Evolutionary conservation across 2,113 vertebrate genomes (phyloP).

Genomic region (Saguinus imperator): DNA sequence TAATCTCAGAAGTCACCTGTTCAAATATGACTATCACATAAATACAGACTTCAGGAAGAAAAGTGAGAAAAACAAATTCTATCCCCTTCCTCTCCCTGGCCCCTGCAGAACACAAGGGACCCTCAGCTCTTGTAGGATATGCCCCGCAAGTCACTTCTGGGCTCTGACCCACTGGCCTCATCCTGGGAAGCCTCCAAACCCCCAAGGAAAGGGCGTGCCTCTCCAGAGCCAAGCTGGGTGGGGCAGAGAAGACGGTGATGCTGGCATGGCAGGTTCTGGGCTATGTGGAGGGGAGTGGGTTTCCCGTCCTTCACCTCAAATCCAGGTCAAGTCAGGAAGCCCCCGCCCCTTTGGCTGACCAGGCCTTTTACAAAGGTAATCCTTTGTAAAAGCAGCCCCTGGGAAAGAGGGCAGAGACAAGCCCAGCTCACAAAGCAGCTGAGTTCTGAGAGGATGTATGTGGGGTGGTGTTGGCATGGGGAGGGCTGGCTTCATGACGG

Average conservation of each 20-base stretch:
- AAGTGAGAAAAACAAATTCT: background rate
- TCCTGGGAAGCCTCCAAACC: background rate
- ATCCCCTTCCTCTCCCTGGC: background rate
- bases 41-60: background rate
- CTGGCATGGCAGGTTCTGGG: background rate
- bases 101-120: background rate
- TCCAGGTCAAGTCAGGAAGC: background rate
- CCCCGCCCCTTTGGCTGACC: background rate
- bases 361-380: background rate
- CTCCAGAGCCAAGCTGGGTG: background rate
- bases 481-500: background rate
- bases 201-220: background rate
- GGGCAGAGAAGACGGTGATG: background rate
- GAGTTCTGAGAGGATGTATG: conserved; percentile 4
- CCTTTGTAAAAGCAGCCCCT: conserved; percentile 32
- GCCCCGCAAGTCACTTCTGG: background rate
- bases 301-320: background rate
- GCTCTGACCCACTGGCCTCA: background rate
- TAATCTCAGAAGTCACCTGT: background rate
- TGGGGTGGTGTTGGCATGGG: background rate
- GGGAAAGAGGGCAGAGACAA: conserved; percentile 27
- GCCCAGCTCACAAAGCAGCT: conserved; percentile 5
- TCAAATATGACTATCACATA: background rate
- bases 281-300: background rate
- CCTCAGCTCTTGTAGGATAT: background rate